Percentiles rank a stretch among this genome's conserved stretches.
These are phyloP conservation scores for Alces alces DNA, from an alignment of 2,113 vertebrate genomes.

Conservation along the genomic window DNA sequence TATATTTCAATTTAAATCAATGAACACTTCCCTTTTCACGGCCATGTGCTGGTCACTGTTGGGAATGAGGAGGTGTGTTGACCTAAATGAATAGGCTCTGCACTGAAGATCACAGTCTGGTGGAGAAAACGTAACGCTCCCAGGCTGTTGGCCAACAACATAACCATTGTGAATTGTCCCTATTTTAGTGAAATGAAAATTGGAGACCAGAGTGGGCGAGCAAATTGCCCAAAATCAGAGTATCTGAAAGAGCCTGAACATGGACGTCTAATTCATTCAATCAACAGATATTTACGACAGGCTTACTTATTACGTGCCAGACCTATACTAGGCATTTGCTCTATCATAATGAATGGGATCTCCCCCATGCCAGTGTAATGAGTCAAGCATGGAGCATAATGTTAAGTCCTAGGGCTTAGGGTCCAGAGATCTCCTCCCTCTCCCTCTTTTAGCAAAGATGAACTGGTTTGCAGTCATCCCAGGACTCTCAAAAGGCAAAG, in stretches of 20 bases:
- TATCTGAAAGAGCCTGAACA: neutral
- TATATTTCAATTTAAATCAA: neutral
- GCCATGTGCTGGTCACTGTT: neutral
- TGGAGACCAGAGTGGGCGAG: neutral
- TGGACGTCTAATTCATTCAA: neutral
- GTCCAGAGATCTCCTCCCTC: neutral
- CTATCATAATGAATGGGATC: neutral
- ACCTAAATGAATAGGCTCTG: neutral
- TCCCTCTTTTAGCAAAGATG: neutral
- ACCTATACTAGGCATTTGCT: neutral
- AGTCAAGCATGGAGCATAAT: neutral
- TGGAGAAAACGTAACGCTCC: neutral
- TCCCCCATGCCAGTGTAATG: rapidly evolving
- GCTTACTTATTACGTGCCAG: neutral
- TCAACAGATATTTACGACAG: neutral
- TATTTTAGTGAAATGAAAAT: neutral
- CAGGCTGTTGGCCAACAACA: neutral
- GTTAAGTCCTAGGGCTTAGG: neutral
- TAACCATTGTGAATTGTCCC: neutral
- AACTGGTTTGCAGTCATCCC: neutral
- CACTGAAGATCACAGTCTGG: neutral
- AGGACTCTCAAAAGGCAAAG: neutral
- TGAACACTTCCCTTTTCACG: neutral
- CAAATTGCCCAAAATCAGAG: neutral
- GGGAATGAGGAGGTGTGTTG: neutral